These are phyloP conservation scores for Drosophila rubida DNA, from an alignment of 2,888 invertebrate species.

Conservation along the genomic window DNA sequence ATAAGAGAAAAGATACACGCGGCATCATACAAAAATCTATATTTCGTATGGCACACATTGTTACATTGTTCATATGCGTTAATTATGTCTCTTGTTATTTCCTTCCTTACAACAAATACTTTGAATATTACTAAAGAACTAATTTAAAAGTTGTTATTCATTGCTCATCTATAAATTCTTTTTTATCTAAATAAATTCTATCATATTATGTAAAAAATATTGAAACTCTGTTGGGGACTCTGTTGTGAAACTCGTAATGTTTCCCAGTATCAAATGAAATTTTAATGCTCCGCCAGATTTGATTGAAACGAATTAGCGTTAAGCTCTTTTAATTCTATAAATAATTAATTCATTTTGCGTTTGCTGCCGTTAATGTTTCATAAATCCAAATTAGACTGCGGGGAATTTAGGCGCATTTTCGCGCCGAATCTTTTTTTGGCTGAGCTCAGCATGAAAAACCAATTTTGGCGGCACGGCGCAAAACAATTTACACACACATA, in stretches of 20 bases:
- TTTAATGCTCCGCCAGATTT: conserved; percentile 1
- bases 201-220: too few relatives aligned
- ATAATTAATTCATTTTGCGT: conserved; percentile 36
- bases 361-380: conserved; percentile 44
- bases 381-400: conserved; percentile 34
- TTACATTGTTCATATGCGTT: too few relatives aligned
- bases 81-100: too few relatives aligned
- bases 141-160: too few relatives aligned
- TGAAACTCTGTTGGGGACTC: too few relatives aligned
- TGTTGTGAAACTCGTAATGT: too few relatives aligned
- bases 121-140: too few relatives aligned
- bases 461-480: conserved; percentile 37
- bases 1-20: neutral
- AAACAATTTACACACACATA: conserved; percentile 28
- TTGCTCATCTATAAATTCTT: too few relatives aligned
- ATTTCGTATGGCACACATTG: too few relatives aligned
- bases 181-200: too few relatives aligned
- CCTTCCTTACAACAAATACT: too few relatives aligned
- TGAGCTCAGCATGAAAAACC: conserved; percentile 44
- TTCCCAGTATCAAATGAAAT: neutral
- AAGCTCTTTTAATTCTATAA: conserved; percentile 41
- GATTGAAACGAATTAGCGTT: conserved; percentile 36
- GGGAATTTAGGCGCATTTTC: conserved; percentile 31
- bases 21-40: neutral
- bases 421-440: conserved; percentile 26